Percentiles rank a stretch among this genome's conserved stretches.
Evolutionary conservation across 2,113 vertebrate species (phyloP).

Genomic region (Propithecus coquereli): DNA sequence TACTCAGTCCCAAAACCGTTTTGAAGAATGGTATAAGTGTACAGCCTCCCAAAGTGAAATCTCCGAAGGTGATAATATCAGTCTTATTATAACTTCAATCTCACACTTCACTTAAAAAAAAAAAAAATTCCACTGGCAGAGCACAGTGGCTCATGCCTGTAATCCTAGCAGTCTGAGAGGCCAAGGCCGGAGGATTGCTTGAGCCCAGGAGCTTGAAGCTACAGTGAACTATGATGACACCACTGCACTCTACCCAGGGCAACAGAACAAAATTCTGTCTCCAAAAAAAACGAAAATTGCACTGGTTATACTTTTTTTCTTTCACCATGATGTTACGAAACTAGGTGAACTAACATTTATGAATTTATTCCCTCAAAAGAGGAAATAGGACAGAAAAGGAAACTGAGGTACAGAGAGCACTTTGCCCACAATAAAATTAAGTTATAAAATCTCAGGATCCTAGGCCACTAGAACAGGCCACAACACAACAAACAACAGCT

Average conservation of each 20-base stretch:
- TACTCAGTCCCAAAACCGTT: background rate
- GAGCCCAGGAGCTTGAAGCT: no score
- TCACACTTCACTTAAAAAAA: slow-evolving; percentile 6
- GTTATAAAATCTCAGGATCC: background rate
- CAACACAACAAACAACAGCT: background rate
- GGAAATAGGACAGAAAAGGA: background rate
- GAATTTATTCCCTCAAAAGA: slow-evolving; percentile 23
- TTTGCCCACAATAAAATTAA: background rate
- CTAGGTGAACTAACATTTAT: slow-evolving; percentile 4
- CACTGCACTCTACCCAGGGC: no score
- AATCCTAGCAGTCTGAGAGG: no score
- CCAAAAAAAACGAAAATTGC: no score
- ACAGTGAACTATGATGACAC: no score
- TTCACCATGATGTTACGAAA: background rate
- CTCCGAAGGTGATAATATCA: background rate
- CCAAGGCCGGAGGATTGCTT: no score
- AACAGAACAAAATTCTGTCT: no score
- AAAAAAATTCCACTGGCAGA: background rate
- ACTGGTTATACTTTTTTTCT: background rate
- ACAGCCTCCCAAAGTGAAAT: background rate
- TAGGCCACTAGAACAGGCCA: background rate
- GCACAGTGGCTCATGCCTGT: no score
- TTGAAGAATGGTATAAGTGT: background rate
- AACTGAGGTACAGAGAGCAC: background rate
- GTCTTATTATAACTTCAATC: background rate